Conservation (phyloP, 1,140 invertebrate species). For the Holotrichia oblita region DNA sequence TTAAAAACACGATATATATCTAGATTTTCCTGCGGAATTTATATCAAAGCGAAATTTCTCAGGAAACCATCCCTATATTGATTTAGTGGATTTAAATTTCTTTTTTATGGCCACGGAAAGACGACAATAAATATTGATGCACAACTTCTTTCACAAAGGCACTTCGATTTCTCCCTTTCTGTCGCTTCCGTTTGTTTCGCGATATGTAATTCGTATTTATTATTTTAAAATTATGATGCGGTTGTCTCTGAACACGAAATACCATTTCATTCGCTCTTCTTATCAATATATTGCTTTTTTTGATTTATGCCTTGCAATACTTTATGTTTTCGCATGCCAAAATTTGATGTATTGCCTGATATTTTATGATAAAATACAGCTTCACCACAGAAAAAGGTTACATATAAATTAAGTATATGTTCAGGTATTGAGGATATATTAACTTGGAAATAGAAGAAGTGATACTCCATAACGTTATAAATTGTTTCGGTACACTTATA, state of each 20-base stretch:
- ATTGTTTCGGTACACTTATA: too few relatives aligned
- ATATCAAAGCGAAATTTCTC: conserved; percentile 20
- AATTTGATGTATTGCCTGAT: too few relatives aligned
- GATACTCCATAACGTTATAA: too few relatives aligned
- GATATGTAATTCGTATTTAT: conserved; percentile 15
- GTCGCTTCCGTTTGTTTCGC: neutral
- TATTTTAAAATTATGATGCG: conserved; percentile 26
- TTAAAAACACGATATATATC: neutral
- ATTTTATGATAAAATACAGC: too few relatives aligned
- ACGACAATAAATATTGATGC: conserved; percentile 33
- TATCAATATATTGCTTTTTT: neutral
- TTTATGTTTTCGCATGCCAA: neutral
- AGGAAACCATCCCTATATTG: neutral
- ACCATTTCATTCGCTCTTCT: neutral
- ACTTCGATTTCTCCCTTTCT: neutral
- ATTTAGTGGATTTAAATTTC: conserved; percentile 33
- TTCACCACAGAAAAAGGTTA: too few relatives aligned
- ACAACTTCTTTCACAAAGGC: neutral
- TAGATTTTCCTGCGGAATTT: neutral
- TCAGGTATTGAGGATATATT: too few relatives aligned
- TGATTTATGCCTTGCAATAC: neutral
- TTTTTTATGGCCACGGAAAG: neutral
- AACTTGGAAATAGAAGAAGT: too few relatives aligned
- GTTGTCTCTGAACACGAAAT: neutral
- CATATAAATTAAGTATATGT: too few relatives aligned